Conservation (phyloP, 2,113 vertebrate species). For the Thermophis baileyi region DNA sequence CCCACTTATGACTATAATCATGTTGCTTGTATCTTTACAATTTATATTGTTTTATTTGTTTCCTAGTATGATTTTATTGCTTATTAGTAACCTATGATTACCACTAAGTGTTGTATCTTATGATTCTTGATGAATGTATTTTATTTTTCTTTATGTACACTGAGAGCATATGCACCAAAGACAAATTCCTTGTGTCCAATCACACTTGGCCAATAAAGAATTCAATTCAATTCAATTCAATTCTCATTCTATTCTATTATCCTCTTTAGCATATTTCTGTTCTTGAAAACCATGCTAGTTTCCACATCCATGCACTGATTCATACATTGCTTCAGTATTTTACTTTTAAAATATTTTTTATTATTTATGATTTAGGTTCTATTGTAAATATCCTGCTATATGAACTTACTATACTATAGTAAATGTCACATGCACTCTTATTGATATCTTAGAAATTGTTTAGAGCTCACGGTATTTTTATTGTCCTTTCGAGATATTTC, state of each 20-base stretch:
- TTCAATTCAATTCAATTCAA: too few species aligned
- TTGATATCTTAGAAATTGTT: background rate
- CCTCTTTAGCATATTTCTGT: background rate
- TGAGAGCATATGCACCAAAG: too few species aligned
- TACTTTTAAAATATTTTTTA: background rate
- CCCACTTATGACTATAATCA: too few species aligned
- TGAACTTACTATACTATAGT: background rate
- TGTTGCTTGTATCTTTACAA: too few species aligned
- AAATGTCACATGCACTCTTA: background rate
- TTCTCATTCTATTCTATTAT: background rate
- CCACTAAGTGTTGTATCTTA: too few species aligned
- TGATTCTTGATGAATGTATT: too few species aligned
- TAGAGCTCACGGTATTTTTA: background rate
- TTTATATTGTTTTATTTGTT: too few species aligned
- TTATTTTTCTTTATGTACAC: too few species aligned
- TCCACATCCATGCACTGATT: background rate
- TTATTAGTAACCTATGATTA: too few species aligned
- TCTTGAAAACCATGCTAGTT: background rate
- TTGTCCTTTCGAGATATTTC: background rate
- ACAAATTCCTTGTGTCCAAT: too few species aligned
- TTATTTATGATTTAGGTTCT: background rate
- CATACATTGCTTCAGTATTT: background rate
- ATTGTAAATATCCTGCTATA: background rate
- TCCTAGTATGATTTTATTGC: too few species aligned
- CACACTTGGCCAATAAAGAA: too few species aligned